phyloP scores from a whole-genome alignment of 2,113 vertebrate species.

The Sebastes fasciatus region DNA sequence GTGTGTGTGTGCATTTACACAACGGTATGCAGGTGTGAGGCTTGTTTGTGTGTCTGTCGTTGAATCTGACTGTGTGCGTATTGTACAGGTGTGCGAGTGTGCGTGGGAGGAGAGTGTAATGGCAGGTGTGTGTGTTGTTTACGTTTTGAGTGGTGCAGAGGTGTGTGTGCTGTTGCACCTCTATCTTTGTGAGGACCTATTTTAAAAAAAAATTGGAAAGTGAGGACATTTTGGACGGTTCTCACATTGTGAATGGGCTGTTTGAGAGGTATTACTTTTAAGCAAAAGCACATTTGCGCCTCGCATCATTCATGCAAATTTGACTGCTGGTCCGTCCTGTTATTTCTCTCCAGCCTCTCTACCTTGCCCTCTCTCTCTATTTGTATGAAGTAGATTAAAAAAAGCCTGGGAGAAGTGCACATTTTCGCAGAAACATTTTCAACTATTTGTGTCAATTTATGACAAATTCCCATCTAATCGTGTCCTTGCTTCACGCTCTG shows the following conservation, averaged over 20 bases:
- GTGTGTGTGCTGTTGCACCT: conserved; percentile 6
- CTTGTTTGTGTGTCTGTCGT: conserved; percentile 14
- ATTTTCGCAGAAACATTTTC: background rate
- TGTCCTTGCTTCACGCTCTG: background rate
- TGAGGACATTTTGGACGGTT: background rate
- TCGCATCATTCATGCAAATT: background rate
- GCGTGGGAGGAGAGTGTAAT: background rate
- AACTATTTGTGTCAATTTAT: background rate
- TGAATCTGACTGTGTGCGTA: background rate
- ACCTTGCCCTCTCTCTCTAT: background rate
- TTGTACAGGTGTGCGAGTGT: background rate
- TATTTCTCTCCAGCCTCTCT: conserved; percentile 4
- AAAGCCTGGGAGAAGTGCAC: background rate
- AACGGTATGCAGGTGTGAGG: background rate
- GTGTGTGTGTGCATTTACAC: background rate
- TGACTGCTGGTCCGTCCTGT: conserved; percentile 2
- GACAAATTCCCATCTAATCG: background rate
- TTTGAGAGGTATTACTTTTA: conserved; percentile 8
- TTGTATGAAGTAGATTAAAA: background rate
- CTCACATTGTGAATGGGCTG: background rate
- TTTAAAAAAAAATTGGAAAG: background rate
- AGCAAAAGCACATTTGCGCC: background rate
- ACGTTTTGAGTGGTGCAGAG: background rate
- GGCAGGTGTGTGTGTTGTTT: conserved; percentile 8
- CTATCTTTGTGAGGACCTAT: conserved; percentile 13